Evolutionary conservation across 2,888 invertebrate species (phyloP).

Genomic region (Parnassius glacialis): DNA sequence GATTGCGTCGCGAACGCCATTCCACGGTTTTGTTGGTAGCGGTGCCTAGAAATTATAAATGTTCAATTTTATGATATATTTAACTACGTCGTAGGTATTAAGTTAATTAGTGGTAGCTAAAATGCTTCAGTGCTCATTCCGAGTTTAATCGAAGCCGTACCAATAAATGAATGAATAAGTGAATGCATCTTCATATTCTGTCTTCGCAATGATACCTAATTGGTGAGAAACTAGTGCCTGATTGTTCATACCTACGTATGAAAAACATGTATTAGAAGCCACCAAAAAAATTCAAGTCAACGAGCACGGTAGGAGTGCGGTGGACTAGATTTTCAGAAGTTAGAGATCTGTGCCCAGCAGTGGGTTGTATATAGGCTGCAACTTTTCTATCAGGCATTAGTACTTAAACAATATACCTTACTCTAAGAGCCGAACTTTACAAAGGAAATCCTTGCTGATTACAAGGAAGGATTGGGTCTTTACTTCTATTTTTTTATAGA

Average conservation of each 20-base stretch:
- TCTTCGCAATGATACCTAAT: not conserved
- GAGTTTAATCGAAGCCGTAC: not conserved
- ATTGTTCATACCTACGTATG: not conserved
- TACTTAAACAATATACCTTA: too few species aligned
- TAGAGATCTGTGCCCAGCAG: not conserved
- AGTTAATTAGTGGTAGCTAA: not conserved
- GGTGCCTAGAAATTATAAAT: slow-evolving; percentile 46
- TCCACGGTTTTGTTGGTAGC: slow-evolving; percentile 48
- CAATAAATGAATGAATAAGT: not conserved
- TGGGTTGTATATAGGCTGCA: too few species aligned
- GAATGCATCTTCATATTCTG: not conserved
- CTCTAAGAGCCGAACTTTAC: too few species aligned
- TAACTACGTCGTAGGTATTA: not conserved
- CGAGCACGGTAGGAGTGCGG: not conserved
- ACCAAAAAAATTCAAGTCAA: not conserved
- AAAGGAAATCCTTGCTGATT: too few species aligned
- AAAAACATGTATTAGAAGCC: not conserved
- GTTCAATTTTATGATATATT: not conserved
- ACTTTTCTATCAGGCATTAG: not conserved
- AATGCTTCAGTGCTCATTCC: not conserved
- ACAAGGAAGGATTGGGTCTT: too few species aligned
- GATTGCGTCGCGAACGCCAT: slow-evolving; percentile 52
- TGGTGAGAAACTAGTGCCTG: not conserved
- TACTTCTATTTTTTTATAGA: too few species aligned
- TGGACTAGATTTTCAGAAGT: not conserved